A percentile compares a stretch with the other conserved stretches of the same genome.
Evolutionary conservation across 1,140 invertebrate genomes (phyloP).

Genomic region (Philotrypesis tridentata): DNA sequence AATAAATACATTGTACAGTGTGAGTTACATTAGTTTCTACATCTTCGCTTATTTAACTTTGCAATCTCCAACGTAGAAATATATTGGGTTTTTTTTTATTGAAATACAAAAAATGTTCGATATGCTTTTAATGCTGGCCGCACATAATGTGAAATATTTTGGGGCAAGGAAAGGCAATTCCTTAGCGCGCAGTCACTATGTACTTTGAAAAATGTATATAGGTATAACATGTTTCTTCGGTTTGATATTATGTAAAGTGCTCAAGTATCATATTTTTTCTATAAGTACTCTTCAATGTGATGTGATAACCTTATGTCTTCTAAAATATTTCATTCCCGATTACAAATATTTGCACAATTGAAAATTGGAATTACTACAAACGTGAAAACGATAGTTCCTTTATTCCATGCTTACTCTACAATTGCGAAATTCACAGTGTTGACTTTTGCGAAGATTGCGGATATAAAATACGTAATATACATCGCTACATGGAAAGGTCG

Average conservation of each 20-base stretch:
- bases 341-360: conserved; percentile 3
- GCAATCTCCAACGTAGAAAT: conserved; percentile 61
- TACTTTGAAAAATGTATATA: conserved; percentile 7
- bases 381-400: not conserved
- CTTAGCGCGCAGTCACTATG: not conserved
- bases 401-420: conserved; percentile 23
- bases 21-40: conserved; percentile 41
- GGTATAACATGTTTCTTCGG: not conserved
- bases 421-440: conserved; percentile 21
- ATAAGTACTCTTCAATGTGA: not conserved
- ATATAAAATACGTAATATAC: conserved; percentile 1
- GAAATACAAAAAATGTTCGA: conserved; percentile 62
- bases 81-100: conserved; percentile 56
- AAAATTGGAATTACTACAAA: not conserved
- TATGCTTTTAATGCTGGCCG: conserved; percentile 58
- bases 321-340: not conserved
- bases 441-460: too few species aligned
- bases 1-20: conserved; percentile 54
- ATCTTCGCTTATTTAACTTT: conserved; percentile 21
- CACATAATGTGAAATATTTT: conserved; percentile 41
- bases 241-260: conserved; percentile 24
- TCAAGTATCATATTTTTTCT: not conserved
- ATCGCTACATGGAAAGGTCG: conserved; percentile 43
- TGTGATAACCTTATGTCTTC: too few species aligned
- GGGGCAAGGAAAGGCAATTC: conserved; percentile 43